Base-by-base conservation (phyloP, 2,797 vertebrate genomes). In the Catamblyrhynchus diadema region DNA sequence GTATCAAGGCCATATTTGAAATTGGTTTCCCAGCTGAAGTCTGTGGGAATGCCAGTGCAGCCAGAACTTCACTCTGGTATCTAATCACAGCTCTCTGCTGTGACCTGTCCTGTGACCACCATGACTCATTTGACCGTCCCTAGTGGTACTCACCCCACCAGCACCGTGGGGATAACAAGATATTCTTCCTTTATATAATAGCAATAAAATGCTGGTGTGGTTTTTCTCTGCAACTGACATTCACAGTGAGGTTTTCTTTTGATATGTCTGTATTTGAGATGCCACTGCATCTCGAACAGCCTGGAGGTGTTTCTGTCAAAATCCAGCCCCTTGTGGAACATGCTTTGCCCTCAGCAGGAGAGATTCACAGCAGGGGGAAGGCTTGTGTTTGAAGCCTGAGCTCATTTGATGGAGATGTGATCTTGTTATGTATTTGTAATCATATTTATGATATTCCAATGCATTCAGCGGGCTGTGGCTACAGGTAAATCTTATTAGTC, bases 41-140 rank as follows among this genome's bases (percentile, higher is more conserved):
- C 61, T 14, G 53, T 22, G 41, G 57, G 81, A 92, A 33, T 37
- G 71, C 50, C 81, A 45, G 0, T 3, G 33, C 44, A 56, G 79
- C 17, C 45, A 25, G 74, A 74, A 27, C 27, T 57, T 50, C 27
- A 1, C 22, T 23, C 25, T 16, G 8, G 27, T 94, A 84, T 85
- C 82, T 90, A 78, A 92, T 95, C 85, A 28, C 21, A 21, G 86
- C 61, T 12, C 61, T 12, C 66, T 3, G 35, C 78, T 87, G 86
- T 88, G 94, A 20, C 72, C 80, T 65, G 86, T 89, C 91, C 87
- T 85, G 91, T 94, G 95, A 85, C 87, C 56, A 30, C 79, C 47
- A 3, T 61, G 73, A 75, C 81, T 90, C 88, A 37, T 37, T 25
- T 7, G 15, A 15, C 75, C 0, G 1, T 54, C 77, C 88, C 66